phyloP scores from a whole-genome alignment of 2,888 invertebrate genomes.

The Antheraea assamensis region DNA sequence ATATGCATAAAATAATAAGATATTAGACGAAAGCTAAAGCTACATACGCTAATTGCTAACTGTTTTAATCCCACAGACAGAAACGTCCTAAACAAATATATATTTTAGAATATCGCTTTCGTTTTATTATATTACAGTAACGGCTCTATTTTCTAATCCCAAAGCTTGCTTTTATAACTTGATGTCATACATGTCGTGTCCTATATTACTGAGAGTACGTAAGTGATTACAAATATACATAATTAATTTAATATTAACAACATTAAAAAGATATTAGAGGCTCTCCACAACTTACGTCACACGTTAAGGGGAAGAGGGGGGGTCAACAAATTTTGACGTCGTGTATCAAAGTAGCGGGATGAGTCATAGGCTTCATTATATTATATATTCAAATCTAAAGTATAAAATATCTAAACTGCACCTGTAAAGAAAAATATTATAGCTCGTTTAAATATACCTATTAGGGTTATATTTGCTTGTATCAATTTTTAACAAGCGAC shows the following conservation, averaged over 20 bases:
- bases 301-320: too few species aligned
- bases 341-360: too few species aligned
- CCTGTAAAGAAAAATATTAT: too few species aligned
- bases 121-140: background rate
- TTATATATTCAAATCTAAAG: too few species aligned
- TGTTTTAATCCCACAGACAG: background rate
- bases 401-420: too few species aligned
- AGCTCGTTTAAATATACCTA: too few species aligned
- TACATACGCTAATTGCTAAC: background rate
- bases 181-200: background rate
- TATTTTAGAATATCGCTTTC: background rate
- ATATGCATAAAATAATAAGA: background rate
- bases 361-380: too few species aligned
- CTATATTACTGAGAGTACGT: background rate
- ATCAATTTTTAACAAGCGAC: too few species aligned
- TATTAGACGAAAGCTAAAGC: background rate
- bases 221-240: background rate
- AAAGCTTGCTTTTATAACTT: background rate
- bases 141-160: background rate
- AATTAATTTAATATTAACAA: background rate
- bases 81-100: conserved; percentile 6
- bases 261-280: background rate
- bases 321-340: too few species aligned
- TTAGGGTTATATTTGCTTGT: too few species aligned
- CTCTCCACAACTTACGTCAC: too few species aligned